These are phyloP conservation scores for Campoletis raptor DNA, from an alignment of 2,888 invertebrate genomes.

Conservation along the genomic window DNA sequence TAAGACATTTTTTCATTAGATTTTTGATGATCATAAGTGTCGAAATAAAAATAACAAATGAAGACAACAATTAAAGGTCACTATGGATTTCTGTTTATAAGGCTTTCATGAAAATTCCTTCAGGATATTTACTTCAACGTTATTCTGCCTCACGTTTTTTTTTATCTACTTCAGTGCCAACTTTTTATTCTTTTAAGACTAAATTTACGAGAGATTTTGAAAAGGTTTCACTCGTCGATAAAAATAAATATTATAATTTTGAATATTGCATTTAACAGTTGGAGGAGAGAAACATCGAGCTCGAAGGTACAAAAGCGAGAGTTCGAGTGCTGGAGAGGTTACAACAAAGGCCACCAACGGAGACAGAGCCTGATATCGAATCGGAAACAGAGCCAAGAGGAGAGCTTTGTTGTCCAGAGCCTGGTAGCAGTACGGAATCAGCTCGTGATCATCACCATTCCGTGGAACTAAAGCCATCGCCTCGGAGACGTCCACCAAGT, in stretches of 20 bases:
- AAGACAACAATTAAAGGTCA: too few relatives aligned
- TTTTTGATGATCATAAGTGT: too few relatives aligned
- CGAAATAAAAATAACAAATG: too few relatives aligned
- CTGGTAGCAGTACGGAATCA: conserved; percentile 89
- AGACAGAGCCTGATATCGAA: conserved; percentile 84
- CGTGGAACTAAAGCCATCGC: conserved; percentile 82
- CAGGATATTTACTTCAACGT: neutral
- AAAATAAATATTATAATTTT: neutral
- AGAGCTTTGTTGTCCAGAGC: conserved; percentile 85
- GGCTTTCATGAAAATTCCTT: too few relatives aligned
- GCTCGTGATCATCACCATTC: conserved; percentile 86
- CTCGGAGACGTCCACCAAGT: conserved; percentile 87
- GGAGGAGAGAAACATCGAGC: conserved; percentile 93
- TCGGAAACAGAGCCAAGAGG: conserved; percentile 82
- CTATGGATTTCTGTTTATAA: too few relatives aligned
- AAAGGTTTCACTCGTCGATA: too few relatives aligned
- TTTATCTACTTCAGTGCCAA: neutral
- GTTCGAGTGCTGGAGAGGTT: conserved; percentile 90
- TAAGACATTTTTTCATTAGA: too few relatives aligned
- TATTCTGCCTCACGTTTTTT: neutral
- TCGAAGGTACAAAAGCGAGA: conserved; percentile 93
- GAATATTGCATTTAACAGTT: conserved; percentile 86
- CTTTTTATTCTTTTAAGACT: too few relatives aligned
- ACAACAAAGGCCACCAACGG: conserved; percentile 85
- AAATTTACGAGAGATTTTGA: too few relatives aligned